These are phyloP conservation scores for Seriola aureovittata DNA, from an alignment of 2,113 vertebrate species.

Conservation along the genomic window DNA sequence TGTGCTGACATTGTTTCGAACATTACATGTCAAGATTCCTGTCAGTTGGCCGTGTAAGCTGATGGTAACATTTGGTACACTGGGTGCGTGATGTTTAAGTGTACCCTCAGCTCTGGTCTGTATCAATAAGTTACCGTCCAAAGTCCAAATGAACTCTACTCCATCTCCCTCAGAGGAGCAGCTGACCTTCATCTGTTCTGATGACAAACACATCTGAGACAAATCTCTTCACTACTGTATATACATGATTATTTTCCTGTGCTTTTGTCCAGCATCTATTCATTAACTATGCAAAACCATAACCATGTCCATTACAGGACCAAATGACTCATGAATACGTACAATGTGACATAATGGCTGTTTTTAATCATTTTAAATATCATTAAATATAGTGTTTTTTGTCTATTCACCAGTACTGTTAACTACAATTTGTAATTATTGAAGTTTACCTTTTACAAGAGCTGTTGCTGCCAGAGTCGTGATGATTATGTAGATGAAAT, in stretches of 20 bases:
- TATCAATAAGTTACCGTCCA: slow-evolving; percentile 4
- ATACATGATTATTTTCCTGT: too few species aligned
- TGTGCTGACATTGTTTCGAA: slow-evolving; percentile 48
- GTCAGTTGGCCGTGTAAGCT: slow-evolving; percentile 37
- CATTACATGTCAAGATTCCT: slow-evolving; percentile 43
- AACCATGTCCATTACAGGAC: too few species aligned
- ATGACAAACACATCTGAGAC: slow-evolving; percentile 52
- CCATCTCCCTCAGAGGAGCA: slow-evolving; percentile 54
- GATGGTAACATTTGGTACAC: background rate
- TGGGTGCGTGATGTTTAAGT: background rate
- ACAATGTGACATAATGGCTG: too few species aligned
- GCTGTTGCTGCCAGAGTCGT: background rate
- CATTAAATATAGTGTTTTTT: background rate
- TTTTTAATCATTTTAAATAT: background rate
- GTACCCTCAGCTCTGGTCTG: background rate
- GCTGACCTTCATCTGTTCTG: slow-evolving; percentile 36
- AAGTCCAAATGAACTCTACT: slow-evolving; percentile 32
- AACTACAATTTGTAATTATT: background rate
- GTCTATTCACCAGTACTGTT: background rate
- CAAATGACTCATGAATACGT: too few species aligned
- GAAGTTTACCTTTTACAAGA: slow-evolving; percentile 23
- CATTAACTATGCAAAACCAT: too few species aligned
- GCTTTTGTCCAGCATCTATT: too few species aligned
- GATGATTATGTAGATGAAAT: slow-evolving; percentile 23
- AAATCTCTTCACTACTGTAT: background rate